Evolutionary conservation across 1,140 invertebrate species (phyloP).

Genomic region (Ceratosolen solmsi): DNA sequence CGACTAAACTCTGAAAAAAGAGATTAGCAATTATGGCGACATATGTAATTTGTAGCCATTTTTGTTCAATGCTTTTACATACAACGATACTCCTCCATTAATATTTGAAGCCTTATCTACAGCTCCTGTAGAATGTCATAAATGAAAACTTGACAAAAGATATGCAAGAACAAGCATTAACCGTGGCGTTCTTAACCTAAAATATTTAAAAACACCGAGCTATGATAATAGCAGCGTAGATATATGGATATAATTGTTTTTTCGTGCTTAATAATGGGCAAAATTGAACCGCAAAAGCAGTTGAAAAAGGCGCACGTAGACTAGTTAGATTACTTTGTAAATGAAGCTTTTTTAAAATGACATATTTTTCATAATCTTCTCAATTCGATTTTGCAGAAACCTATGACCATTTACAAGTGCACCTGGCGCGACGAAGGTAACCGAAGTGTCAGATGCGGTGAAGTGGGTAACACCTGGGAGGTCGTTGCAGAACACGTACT

Average conservation of each 20-base stretch:
- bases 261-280: not conserved
- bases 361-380: not conserved
- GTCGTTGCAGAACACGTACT: slow-evolving; percentile 45
- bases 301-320: not conserved
- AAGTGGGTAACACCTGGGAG: slow-evolving; percentile 36
- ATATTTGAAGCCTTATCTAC: not conserved
- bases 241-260: not conserved
- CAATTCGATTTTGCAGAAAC: slow-evolving; percentile 31
- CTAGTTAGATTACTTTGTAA: not conserved
- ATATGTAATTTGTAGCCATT: not conserved
- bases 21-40: not conserved
- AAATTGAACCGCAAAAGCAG: not conserved
- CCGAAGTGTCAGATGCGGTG: slow-evolving; percentile 28
- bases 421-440: slow-evolving; percentile 44
- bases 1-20: not conserved
- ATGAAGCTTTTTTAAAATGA: not conserved
- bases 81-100: not conserved
- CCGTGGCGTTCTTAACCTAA: not conserved
- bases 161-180: not conserved
- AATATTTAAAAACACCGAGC: not conserved
- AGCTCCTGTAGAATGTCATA: not conserved
- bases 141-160: not conserved
- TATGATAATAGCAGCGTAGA: not conserved
- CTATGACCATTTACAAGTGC: slow-evolving; percentile 47
- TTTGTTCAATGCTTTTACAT: not conserved